Evolutionary conservation across 2,797 vertebrate genomes (phyloP), one percentile per base, ranked within the genome.

Genomic region (Peromyscus melanophrys): DNA sequence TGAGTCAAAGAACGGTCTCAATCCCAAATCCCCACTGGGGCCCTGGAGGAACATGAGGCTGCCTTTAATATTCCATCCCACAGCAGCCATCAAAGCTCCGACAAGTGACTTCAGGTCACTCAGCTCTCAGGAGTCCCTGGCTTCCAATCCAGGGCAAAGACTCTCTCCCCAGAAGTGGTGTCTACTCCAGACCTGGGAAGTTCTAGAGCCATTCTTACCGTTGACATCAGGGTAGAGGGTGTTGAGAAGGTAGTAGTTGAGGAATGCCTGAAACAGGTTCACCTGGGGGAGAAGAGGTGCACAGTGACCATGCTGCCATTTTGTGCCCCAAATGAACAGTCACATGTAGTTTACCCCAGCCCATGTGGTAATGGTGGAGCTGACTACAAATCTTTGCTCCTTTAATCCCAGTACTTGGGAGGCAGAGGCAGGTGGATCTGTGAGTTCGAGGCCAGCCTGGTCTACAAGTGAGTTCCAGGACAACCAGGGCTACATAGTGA

Each of bases 171-270:
- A 57, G 55, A 84, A 57, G 55, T 34, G 69, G 14, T 23, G 57
- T 91, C 43, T 16, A 63, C 55, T 81, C 65, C 63, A 34, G 21
- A 92, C 40, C 31, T 65, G 59, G 89, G 85, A 85, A 96, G 89
- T 43, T n/a, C 61, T 25, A 0, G 2, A 19, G 31, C 10, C n/a
- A n/a, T 78, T 89, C 98, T 98, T 97, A 99, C 99, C 97, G 0
- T 99, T 99, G 67, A 98, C 12, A 1, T 7, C 90, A 0, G 98
- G 98, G 69, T 98, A 97, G 23, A 99, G 76, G 16, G 8, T 57
- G 11, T 0, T 34, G 13, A 97, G 94, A 34, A 98, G n/a, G 19
- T 96, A 17, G 84, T 89, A 13, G 75, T 99, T 99, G 81, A 98
- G 97, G 8, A 98, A 10, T 0, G 96, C 97, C 82, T 98, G 98